Evolutionary conservation across 2,888 invertebrate genomes (phyloP), one percentile per base, ranked within the genome.

Genomic region (Brachyptera putata): DNA sequence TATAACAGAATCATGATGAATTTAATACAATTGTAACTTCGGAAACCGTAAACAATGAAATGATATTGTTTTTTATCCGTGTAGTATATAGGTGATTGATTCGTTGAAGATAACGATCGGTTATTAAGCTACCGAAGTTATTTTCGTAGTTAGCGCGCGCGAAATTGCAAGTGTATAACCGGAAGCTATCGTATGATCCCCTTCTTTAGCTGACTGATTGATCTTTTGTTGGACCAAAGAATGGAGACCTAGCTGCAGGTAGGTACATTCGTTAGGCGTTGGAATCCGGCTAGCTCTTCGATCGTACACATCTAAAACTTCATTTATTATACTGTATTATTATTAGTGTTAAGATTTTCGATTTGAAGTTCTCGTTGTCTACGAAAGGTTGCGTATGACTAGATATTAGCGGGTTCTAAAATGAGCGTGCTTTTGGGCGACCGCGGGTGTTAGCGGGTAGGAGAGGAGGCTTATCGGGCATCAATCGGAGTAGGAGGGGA

Each of bases 221-320:
- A 65, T 65, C 65, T 65, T 65, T 64, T 65, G 65, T 64, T 63
- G 63, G 34, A 22, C 53, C 63, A 48, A 57, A 63, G 63, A 61
- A 63, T 63, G 65, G 64, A 60, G 60, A 63, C n/a, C n/a, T n/a
- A n/a, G n/a, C n/a, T n/a, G n/a, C 63, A 63, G 63, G 65, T 65
- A 65, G 61, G 65, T 58, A n/a, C n/a, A n/a, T n/a, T n/a, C n/a
- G n/a, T n/a, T n/a, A n/a, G n/a, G n/a, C n/a, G n/a, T n/a, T n/a
- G n/a, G n/a, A n/a, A n/a, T n/a, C n/a, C n/a, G n/a, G n/a, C n/a
- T n/a, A n/a, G n/a, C n/a, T n/a, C n/a, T n/a, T n/a, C n/a, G n/a
- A n/a, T n/a, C n/a, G n/a, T n/a, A n/a, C n/a, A n/a, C n/a, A n/a
- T n/a, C n/a, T n/a, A n/a, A n/a, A n/a, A n/a, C n/a, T n/a, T n/a